Base-by-base conservation (phyloP, 1,140 invertebrate genomes). In the Chelonus insularis region DNA sequence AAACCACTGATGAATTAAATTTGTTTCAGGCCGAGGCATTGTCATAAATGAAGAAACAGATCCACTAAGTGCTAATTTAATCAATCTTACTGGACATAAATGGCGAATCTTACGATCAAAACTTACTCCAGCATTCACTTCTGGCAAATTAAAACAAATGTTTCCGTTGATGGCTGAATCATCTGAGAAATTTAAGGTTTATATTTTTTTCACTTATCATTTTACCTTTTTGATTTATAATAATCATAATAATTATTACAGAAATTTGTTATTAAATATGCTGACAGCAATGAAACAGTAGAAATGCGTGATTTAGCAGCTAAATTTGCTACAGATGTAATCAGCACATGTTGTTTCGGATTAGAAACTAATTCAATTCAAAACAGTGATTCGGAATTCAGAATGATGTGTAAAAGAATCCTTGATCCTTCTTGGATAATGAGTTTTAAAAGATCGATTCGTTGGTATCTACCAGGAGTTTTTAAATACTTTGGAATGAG, bases 271-370 rank as follows among this genome's bases (percentile, higher is more conserved):
- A 32, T 48, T 12, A 57, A 59, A 45, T 51, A 52, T 23, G 67
- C 57, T 0, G 57, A 65, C 21, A 60, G 37, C 12, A 64, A 64
- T 6, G 62, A 66, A 8, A 47, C 48, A 0, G 41, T 78, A 1
- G 74, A 80, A 58, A 64, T 75, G 52, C 70, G 65, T 34, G 76
- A 82, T 41, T 55, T 78, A 36, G 67, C 77, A 23, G 71, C 73
- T 4, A 78, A 76, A 62, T 86, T 80, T 65, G 78, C 83, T 0
- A 84, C 82, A 1, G 84, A 86, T 64, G 78, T 82, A 2, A 82
- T 84, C 51, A 66, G 74, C 0, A 74, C 73, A 5, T 81, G 78
- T 55, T 78, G 73, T 12, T 84, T 85, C 66, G 83, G 82, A 0
- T 59, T 84, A 1, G 60, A 82, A n/a, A 72, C 74, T 11, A 70